Evolutionary conservation across 2,113 vertebrate species (phyloP), one percentile per base, ranked within the genome.

Genomic region (Thalassarche chlororhynchos): DNA sequence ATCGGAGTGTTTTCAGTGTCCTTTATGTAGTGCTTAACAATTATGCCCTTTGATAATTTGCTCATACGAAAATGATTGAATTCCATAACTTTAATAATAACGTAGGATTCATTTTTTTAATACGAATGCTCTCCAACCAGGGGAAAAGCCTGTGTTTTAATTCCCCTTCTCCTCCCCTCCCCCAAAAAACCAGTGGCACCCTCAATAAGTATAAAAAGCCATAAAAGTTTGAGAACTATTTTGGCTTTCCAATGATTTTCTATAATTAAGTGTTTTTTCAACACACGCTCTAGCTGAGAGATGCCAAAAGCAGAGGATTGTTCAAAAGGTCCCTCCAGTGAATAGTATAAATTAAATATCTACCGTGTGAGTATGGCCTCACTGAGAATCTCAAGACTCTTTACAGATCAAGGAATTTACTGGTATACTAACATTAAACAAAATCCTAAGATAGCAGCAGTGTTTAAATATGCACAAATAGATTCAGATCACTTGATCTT

Each of bases 241-340:
- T 97, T 97, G 96, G 96, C 95, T 97, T 98, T 96, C 93, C 71
- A 95, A 89, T 98, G 97, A 96, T 98, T 98, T 97, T 95, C 95
- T 97, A 91, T 98, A 97, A 97, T 97, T 94, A 97, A 93, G 88
- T 88, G 86, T 97, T 96, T 96, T 95, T 93, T 93, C 79, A 79
- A 84, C 95, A 90, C 95, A 94, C 85, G 81, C 81, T 66, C 36
- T 89, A 87, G 93, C 95, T 96, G 91, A 94, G 84, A 95, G 93
- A 95, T 90, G 93, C 87, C 95, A 85, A 96, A 91, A 96, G 87
- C 96, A 81, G 87, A 77, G 83, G 88, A 68, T 81, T 89, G 91
- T 90, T 94, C 77, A 89, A 84, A 90, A 89, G 91, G 84, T 95
- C 84, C 68, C 90, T 93, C 83, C 84, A 93, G 91, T 93, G 96